Conservation (phyloP, 2,113 vertebrate species). For the Rhinichthys klamathensis region DNA sequence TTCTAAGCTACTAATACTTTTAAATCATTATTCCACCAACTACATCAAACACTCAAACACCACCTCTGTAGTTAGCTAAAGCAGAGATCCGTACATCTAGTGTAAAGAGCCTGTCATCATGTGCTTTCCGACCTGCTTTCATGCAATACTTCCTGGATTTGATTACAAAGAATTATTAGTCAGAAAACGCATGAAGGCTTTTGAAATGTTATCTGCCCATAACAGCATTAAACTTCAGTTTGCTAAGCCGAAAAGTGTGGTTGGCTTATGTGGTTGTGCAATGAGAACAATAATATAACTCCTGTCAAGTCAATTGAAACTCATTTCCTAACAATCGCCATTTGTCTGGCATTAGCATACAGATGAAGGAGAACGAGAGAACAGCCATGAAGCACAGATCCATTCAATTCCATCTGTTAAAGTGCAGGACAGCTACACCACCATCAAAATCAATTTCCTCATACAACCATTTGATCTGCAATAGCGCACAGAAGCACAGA, state of each 20-base stretch:
- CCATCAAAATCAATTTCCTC: slow-evolving; percentile 44
- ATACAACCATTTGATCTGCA: slow-evolving; percentile 28
- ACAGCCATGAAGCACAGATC: slow-evolving; percentile 17
- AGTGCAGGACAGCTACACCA: slow-evolving; percentile 36
- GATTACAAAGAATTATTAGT: slow-evolving; percentile 22
- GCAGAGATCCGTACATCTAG: not conserved
- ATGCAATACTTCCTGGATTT: slow-evolving; percentile 1
- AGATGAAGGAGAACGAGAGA: slow-evolving; percentile 29
- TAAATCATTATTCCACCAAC: not conserved
- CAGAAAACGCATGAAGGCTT: not conserved
- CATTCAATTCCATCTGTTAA: slow-evolving; percentile 44
- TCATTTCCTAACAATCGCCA: slow-evolving; percentile 32
- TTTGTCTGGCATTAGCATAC: slow-evolving; percentile 29
- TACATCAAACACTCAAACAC: not conserved
- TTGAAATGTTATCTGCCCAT: slow-evolving; percentile 10
- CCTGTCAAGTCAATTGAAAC: slow-evolving; percentile 42
- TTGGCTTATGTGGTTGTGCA: not conserved
- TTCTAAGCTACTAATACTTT: not conserved
- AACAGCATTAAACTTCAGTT: slow-evolving; percentile 30
- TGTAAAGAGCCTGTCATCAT: slow-evolving; percentile 1
- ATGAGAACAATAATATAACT: slow-evolving; percentile 34
- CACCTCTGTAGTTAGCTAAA: not conserved
- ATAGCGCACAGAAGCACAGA: slow-evolving; percentile 37
- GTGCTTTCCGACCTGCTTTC: not conserved
- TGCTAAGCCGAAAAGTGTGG: slow-evolving; percentile 17